Percentiles rank a stretch among this genome's conserved stretches.
phyloP scores from a whole-genome alignment of 1,140 invertebrate genomes.

The Drosophila varians region DNA sequence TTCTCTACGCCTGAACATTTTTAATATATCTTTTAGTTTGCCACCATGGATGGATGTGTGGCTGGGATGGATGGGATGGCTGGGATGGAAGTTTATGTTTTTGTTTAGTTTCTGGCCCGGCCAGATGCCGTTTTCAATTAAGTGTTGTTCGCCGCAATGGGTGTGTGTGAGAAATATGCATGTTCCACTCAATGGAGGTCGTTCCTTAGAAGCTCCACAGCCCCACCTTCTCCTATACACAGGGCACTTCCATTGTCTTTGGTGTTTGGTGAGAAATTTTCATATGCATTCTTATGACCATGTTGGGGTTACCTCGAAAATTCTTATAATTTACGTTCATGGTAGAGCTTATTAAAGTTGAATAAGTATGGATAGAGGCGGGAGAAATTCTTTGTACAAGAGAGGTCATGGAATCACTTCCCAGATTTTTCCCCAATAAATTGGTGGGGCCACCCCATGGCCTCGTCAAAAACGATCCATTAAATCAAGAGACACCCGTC shows the following conservation, averaged over 20 bases:
- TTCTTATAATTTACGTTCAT: conserved; percentile 34
- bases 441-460: conserved; percentile 9
- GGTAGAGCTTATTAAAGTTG: conserved; percentile 18
- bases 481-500: conserved; percentile 28
- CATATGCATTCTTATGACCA: conserved; percentile 31
- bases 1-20: conserved; percentile 63
- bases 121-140: conserved; percentile 57
- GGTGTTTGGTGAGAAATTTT: conserved; percentile 24
- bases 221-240: not conserved
- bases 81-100: conserved; percentile 2
- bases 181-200: conserved; percentile 55
- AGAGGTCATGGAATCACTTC: not conserved
- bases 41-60: conserved; percentile 9
- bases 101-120: conserved; percentile 17
- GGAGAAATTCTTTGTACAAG: conserved; percentile 4
- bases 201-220: conserved; percentile 25
- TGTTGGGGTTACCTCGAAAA: conserved; percentile 22
- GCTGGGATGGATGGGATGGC: not conserved
- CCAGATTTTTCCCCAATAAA: not conserved
- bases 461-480: conserved; percentile 10
- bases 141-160: conserved; percentile 30
- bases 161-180: conserved; percentile 56
- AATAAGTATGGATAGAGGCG: conserved; percentile 19
- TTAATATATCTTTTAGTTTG: conserved; percentile 56
- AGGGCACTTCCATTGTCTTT: conserved; percentile 40